Base-by-base conservation (phyloP, 1,140 invertebrate genomes). In the Zaprionus davidi region DNA sequence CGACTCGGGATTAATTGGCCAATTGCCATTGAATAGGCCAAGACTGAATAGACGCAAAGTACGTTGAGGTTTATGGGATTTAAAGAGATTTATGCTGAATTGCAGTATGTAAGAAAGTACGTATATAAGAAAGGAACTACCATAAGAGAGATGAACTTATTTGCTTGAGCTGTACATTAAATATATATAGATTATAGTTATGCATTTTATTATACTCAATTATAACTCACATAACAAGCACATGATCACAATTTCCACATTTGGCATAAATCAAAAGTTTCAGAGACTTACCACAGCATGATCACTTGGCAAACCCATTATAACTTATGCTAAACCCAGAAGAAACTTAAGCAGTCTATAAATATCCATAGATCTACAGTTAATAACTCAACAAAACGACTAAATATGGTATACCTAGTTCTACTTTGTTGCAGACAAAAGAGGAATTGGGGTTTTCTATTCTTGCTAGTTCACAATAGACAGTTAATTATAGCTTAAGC, bases 1-100 rank as follows among this genome's bases (percentile, higher is more conserved):
- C 51, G 56, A 62, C 28, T 24, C 38, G 17, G 60, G 57, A 66
- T 76, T 72, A 72, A 76, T 60, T 28, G 63, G 49, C 11, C 67
- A 75, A 64, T 75, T 71, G 59, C 9, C 53, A 64, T 64, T 63
- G 53, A 58, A 68, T 68, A 22, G 26, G 31, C 12, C 11, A 12
- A 38, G 34, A 17, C 13, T 24, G 51, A n/a, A 22, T 26, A 55
- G 51, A 55, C 24, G 7, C 51, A 15, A 55, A n/a, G 46, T 17
- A 17, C 46, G 9, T 17, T 17, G 51, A 26, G 51, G 1, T 56
- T 26, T 31, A 56, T 56, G 22, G 53, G n/a, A 51, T 12, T 7
- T 12, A 11, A 24, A 24, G 12, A 13, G 46, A 51, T 51, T 51
- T 51, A 24, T 24, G 17, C n/a, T 1, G 9, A 46, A 7, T 46